Base-by-base conservation (phyloP, 2,888 invertebrate genomes). In the Sinopyrophorus schimmeli region DNA sequence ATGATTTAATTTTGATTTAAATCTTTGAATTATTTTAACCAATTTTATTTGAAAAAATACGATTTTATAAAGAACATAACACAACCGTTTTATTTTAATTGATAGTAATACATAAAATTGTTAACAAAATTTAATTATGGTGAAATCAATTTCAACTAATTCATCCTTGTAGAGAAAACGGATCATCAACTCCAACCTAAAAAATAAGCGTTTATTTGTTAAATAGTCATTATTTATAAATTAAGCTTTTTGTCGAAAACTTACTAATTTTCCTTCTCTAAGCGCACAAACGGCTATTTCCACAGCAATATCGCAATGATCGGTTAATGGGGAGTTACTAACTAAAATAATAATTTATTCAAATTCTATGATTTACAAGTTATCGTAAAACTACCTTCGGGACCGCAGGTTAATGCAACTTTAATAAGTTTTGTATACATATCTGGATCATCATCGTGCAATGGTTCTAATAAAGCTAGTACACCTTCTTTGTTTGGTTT, bases 331-430 rank as follows among this genome's bases (percentile, higher is more conserved):
- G 12, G 17, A 27, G 3, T 9, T 9, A 3, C 37, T 23, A 18
- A 44, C 44, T 44, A 20, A 28, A 30, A 23, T n/a, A 28, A n/a
- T n/a, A n/a, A n/a, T n/a, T n/a, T n/a, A n/a, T n/a, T n/a, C n/a
- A n/a, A n/a, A n/a, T n/a, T n/a, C n/a, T n/a, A n/a, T n/a, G 18
- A 18, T 18, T 18, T 5, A 18, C 4, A 18, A 18, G 18, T 18
- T 18, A n/a, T n/a, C n/a, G 18, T 18, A 18, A 18, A 18, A 18
- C 14, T 47, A 57, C 77, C 75, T 66, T 52, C 43, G 12, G 65
- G 67, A 47, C 68, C 73, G 59, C 78, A 78, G 1, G 60, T 23
- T 4, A 71, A 69, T 24, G 74, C 69, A 4, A 77, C 56, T 49
- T 73, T 72, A 47, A 71, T 75, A 0, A 73, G 62, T 24, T 61